Evolutionary conservation across 2,113 vertebrate genomes (phyloP), one percentile per base, ranked within the genome.

Genomic region (Calyptomena viridis): DNA sequence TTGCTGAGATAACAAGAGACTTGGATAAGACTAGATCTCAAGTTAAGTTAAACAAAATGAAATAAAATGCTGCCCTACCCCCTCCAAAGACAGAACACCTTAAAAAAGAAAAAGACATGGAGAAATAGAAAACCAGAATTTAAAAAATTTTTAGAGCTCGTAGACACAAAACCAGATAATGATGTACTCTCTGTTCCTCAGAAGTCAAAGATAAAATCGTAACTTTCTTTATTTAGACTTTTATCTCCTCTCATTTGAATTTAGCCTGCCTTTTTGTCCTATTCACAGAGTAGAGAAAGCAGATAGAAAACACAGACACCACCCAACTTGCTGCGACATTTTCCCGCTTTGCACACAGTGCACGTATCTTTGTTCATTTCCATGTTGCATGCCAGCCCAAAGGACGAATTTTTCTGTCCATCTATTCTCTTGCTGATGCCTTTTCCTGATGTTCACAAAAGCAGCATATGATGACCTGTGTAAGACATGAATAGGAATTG

Each of bases 391-490:
- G 27, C 47, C 23, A 79, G 17, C 25, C 25, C 23, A 11, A 55
- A 37, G 0, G 2, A 21, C 22, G 14, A 10, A 23, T 46, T 47
- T 90, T 67, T 40, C 21, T 20, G 1, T 46, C 14, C 16, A 22
- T 47, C 25, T 56, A 24, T 16, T 69, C 8, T 71, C 55, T 47
- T 63, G 24, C 11, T 46, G 15, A 33, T 62, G 8, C 17, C 28
- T 87, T 33, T 73, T 11, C 37, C 42, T 37, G 17, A 63, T 0
- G 0, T 23, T 31, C n/a, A 4, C 8, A 83, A 77, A 84, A 66
- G 5, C 37, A 58, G 19, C 8, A 6, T 42, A n/a, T 6, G 5
- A 56, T n/a, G 31, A 42, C 12, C 35, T 76, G 9, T 2, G 0
- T 20, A 83, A 77, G 46, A 55, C 1, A 2, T 27, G 49, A 78